Percentiles rank a stretch among this genome's conserved stretches.
phyloP scores from a whole-genome alignment of 2,113 vertebrate genomes.

The Oryzias woworae region DNA sequence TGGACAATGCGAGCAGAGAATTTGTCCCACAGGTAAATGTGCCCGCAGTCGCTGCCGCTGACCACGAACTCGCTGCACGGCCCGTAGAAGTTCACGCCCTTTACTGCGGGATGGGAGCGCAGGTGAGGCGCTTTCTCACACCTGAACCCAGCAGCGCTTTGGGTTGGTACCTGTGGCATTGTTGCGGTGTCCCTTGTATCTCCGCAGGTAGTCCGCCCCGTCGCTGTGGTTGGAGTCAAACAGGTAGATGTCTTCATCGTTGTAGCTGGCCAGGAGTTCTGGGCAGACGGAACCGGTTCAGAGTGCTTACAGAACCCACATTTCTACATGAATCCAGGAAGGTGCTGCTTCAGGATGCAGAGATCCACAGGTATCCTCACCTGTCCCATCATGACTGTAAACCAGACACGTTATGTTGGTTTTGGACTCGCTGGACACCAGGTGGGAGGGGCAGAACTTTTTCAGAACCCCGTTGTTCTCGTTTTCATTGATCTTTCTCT shows the following conservation, averaged over 20 bases:
- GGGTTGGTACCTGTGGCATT: constrained; percentile 85
- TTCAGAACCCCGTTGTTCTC: constrained; percentile 95
- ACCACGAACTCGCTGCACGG: constrained; percentile 91
- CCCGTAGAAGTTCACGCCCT: constrained; percentile 93
- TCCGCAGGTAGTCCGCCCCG: constrained; percentile 86
- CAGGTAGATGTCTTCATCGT: constrained; percentile 95
- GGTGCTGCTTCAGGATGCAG: too few relatives aligned
- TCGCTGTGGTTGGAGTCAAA: constrained; percentile 94
- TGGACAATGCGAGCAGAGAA: constrained; percentile 92
- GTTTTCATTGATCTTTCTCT: constrained; percentile 93
- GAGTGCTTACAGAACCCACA: not conserved
- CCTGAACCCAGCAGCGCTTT: not conserved
- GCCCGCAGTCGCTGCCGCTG: constrained; percentile 92
- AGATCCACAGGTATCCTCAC: constrained; percentile 59
- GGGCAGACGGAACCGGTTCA: constrained; percentile 12
- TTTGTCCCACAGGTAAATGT: constrained; percentile 96
- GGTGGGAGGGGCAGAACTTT: constrained; percentile 94
- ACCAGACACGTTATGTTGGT: constrained; percentile 97
- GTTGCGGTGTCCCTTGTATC: constrained; percentile 94
- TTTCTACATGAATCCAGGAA: not conserved
- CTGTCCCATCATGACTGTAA: constrained; percentile 94
- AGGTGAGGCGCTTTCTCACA: not conserved
- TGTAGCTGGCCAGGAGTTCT: constrained; percentile 95
- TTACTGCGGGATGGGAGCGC: constrained; percentile 76
- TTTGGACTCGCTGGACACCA: constrained; percentile 95